Evolutionary conservation across 2,888 invertebrate genomes (phyloP), one percentile per base, ranked within the genome.

Genomic region (Brachypterus glaber): DNA sequence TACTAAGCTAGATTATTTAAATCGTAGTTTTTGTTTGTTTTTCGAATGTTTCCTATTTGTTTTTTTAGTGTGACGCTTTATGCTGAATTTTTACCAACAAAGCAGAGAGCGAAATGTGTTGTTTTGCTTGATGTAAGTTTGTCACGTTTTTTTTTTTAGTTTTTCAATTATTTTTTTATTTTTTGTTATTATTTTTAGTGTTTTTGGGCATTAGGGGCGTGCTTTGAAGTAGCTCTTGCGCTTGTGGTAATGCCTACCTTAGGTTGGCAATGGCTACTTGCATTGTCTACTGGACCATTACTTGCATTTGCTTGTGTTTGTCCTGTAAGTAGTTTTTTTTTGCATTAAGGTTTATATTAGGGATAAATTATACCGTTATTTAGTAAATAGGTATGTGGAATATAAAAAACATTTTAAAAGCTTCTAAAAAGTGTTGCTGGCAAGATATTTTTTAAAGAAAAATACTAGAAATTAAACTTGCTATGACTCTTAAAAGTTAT

Each of bases 141-240:
- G 31, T 40, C 40, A 34, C 4, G 25, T 25, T 38, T 24, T 41
- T 37, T 30, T 35, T 31, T 41, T 39, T 33, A 40, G 33, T 43
- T 35, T 35, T 40, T 30, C 16, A 12, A 39, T 25, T 21, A 29
- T 39, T 31, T 40, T 30, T 37, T 14, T 11, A 37, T 34, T 30
- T 36, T 44, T 35, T 39, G 3, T 37, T 17, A 15, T 29, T 34
- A 12, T 40, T 45, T 66, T 16, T 63, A 88, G 86, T 88, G 89
- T 69, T 95, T 95, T 69, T 95, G 93, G 95, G 92, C 93, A 1
- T 72, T 95, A 29, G 95, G 95, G 21, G 90, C 93, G 7, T 92
- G 91, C 62, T 78, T 93, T 58, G 93, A 93, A 68, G 91, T 92
- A 33, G 77, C 90, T 13, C 68, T 95, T 44, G 93, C 93, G 9